A percentile compares a stretch with the other conserved stretches of the same genome.
Conservation (phyloP, 2,888 invertebrate genomes). For the Stenodema calcarata region DNA sequence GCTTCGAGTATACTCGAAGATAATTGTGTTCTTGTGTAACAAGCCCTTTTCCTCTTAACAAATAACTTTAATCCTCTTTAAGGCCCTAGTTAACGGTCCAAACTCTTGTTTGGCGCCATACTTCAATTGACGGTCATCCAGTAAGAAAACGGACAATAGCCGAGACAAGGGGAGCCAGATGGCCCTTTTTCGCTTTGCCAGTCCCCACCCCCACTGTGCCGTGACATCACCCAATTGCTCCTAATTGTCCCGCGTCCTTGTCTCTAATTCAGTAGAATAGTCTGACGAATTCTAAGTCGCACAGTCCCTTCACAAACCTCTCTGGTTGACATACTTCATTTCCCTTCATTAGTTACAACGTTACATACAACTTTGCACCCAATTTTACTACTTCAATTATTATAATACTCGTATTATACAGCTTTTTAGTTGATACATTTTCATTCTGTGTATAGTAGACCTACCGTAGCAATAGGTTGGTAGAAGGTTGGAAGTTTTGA, state of each 20-base stretch:
- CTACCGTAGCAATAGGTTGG: no score
- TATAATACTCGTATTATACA: no score
- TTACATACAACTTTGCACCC: no score
- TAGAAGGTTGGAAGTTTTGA: no score
- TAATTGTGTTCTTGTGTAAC: not conserved
- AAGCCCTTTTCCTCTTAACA: not conserved
- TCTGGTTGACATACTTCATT: not conserved
- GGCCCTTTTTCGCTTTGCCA: not conserved
- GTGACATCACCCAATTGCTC: conserved; percentile 47
- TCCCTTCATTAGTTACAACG: not conserved
- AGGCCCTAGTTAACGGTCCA: not conserved
- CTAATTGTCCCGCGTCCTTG: conserved; percentile 49
- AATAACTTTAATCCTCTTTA: not conserved
- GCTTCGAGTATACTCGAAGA: no score
- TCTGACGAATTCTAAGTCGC: conserved; percentile 28
- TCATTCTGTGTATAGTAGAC: no score
- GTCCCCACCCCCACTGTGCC: not conserved
- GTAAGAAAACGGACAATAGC: not conserved
- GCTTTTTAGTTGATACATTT: no score
- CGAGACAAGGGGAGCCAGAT: conserved; percentile 4
- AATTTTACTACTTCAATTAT: no score
- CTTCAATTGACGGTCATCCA: not conserved
- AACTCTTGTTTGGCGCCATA: not conserved
- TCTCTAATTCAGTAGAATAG: conserved; percentile 31
- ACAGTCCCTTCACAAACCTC: not conserved